Base-by-base conservation (phyloP, 1,140 invertebrate genomes). In the Drosophila biarmipes region DNA sequence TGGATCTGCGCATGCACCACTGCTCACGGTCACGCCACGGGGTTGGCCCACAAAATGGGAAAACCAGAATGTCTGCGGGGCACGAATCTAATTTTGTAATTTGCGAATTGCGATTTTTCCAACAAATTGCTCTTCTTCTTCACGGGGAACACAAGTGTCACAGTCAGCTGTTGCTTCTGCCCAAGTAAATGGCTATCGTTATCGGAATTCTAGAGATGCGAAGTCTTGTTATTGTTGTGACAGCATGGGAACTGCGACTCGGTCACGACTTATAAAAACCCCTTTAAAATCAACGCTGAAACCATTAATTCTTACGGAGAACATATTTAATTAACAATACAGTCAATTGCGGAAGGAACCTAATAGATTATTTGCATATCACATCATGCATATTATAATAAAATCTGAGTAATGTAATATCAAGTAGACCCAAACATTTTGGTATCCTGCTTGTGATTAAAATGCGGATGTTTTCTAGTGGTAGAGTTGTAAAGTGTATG, bases 111-210 rank as follows among this genome's bases (percentile, higher is more conserved):
- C 38, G 72, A 67, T 52, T 78, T 78, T 77, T 81, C 46, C 43
- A 67, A 67, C 62, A 58, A 43, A 45, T 52, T 54, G 43, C 67
- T 62, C 82, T 81, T 86, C 73, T 78, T 81, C 15, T 62, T 43
- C 43, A 24, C 62, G 35, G 42, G 63, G 46, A 66, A 62, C 63
- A 59, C 81, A 85, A 78, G 72, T 80, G 77, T 64, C 77, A 78
- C 66, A 64, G 40, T 74, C 82, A 86, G 82, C 82, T 86, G 82
- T 87, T 82, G 74, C 55, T 74, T 43, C 15, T 17, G 10, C 24
- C 19, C 35, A 12, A 14, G 27, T 10, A 5, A 42, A 74, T 74
- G 31, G 51, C 34, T 56, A 69, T 69, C 51, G 67, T 37, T 69
- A 68, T 68, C 61, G 61, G 2, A 45, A 6, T 29, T 6, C 1